Percentiles rank a stretch among this genome's conserved stretches.
phyloP scores from a whole-genome alignment of 2,797 vertebrate genomes.

The Novumbra hubbsi region DNA sequence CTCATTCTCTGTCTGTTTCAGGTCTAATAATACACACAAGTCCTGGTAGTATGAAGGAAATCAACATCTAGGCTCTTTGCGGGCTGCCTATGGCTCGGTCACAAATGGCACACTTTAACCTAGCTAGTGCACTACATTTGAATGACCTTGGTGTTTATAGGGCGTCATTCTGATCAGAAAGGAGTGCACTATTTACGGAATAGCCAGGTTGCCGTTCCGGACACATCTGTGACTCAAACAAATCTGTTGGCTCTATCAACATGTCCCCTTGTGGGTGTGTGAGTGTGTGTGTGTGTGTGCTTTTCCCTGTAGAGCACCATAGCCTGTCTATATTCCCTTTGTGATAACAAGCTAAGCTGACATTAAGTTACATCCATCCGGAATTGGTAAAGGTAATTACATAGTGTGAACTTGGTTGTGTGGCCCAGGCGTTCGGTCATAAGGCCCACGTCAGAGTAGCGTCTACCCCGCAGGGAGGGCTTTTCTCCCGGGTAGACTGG shows the following conservation, averaged over 20 bases:
- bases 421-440: neutral
- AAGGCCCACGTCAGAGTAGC: neutral
- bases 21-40: constrained; percentile 1
- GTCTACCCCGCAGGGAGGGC: neutral
- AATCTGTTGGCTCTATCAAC: no score
- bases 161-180: no score
- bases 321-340: neutral
- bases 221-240: no score
- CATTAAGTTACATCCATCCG: neutral
- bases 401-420: neutral
- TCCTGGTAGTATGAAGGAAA: neutral
- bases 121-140: no score
- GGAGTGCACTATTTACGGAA: no score
- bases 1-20: neutral
- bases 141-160: no score
- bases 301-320: neutral
- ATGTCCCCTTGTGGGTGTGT: neutral
- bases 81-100: neutral
- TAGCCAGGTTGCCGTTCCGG: no score
- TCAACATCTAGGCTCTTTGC: neutral
- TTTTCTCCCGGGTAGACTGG: neutral
- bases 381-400: neutral
- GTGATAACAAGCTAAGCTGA: neutral
- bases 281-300: constrained; percentile 13
- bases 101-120: no score